phyloP scores from a whole-genome alignment of 2,888 invertebrate genomes.

The Tyria jacobaeae region DNA sequence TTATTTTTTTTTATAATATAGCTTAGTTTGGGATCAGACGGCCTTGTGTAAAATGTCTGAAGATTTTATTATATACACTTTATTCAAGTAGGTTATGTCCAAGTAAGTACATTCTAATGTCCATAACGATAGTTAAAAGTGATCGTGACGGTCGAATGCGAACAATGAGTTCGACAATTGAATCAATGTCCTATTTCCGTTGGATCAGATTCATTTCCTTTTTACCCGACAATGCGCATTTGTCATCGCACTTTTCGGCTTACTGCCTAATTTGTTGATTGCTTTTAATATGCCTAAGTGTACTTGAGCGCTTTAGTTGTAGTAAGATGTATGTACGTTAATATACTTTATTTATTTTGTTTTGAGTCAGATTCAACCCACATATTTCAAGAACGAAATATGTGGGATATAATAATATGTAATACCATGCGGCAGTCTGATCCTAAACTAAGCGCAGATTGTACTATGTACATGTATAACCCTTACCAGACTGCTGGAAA shows the following conservation, averaged over 20 bases:
- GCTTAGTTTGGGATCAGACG: too few species aligned
- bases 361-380: too few species aligned
- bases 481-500: too few species aligned
- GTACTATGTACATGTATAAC: too few species aligned
- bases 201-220: slow-evolving; percentile 85
- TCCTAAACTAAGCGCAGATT: too few species aligned
- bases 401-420: too few species aligned
- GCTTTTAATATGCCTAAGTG: slow-evolving; percentile 67
- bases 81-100: neutral
- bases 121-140: slow-evolving; percentile 59
- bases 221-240: slow-evolving; percentile 78
- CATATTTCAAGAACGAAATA: too few species aligned
- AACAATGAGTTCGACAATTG: slow-evolving; percentile 76
- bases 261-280: slow-evolving; percentile 72
- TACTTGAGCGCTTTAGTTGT: slow-evolving; percentile 43
- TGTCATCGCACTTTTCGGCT: slow-evolving; percentile 75
- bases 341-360: too few species aligned
- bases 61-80: too few species aligned
- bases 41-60: too few species aligned
- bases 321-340: neutral
- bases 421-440: too few species aligned
- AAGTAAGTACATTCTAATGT: slow-evolving; percentile 5
- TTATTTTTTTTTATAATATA: too few species aligned
- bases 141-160: slow-evolving; percentile 67
- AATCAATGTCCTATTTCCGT: slow-evolving; percentile 85